phyloP scores from a whole-genome alignment of 2,797 vertebrate genomes.

The Dendrocincla fuliginosa region DNA sequence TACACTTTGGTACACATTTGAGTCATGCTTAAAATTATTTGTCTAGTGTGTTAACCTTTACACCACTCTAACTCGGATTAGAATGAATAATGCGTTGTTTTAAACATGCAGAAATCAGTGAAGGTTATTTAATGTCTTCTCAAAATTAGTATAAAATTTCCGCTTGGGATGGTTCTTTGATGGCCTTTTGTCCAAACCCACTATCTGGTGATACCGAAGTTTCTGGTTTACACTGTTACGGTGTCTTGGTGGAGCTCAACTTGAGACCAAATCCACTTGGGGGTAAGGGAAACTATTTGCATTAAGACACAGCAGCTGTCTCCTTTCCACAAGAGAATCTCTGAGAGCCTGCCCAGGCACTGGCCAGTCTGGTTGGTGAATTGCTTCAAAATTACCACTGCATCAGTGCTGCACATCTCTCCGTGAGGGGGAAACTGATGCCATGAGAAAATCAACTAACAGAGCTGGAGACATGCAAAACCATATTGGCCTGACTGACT shows the following conservation, averaged over 20 bases:
- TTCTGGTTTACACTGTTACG: not conserved
- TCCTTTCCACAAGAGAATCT: not conserved
- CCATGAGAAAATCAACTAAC: not conserved
- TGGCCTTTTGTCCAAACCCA: not conserved
- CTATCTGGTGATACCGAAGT: not conserved
- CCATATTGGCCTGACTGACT: not conserved
- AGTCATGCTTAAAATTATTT: not conserved
- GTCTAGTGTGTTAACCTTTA: not conserved
- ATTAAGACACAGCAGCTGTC: not conserved
- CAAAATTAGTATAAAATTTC: not conserved
- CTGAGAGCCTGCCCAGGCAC: not conserved
- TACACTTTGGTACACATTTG: not conserved
- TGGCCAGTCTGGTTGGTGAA: not conserved
- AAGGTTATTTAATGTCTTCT: not conserved
- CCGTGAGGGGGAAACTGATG: not conserved
- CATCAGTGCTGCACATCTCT: fast-evolving
- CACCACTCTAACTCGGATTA: not conserved
- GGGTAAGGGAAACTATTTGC: not conserved
- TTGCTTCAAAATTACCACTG: not conserved
- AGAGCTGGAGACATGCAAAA: not conserved
- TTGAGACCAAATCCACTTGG: not conserved
- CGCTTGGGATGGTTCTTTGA: not conserved
- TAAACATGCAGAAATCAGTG: not conserved
- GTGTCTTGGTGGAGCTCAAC: not conserved
- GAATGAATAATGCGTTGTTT: not conserved